Base-by-base conservation (phyloP, 2,888 invertebrate genomes). In the Lycocerus yunnanus region DNA sequence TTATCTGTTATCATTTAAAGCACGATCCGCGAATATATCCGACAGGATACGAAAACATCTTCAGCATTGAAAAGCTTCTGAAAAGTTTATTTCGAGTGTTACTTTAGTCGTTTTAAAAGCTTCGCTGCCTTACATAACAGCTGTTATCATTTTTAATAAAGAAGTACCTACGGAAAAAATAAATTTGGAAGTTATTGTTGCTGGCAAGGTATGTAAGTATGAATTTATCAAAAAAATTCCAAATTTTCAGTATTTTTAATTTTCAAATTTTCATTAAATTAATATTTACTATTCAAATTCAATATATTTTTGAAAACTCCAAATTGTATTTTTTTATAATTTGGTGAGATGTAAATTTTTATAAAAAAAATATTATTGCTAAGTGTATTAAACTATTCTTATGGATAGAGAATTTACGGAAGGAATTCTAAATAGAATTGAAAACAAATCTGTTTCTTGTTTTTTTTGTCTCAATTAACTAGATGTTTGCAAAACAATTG, bases 81-180 rank as follows among this genome's bases (percentile, higher is more conserved):
- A 69, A 74, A 74, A 71, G 69, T 74, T 71, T 69, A 71, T 74
- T 74, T 68, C 71, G 65, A 68, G 74, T 74, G 63, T 69, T 68
- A 66, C 71, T 68, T 63, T 65, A 68, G 61, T 68, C 71, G 71
- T 68, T 71, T 71, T 71, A n/a, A 59, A 68, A 43, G 73, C 65
- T 58, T 18, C 59, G 73, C 27, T 69, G 58, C 65, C 61, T 16
- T 67, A 15, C 43, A 43, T 43, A 43, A 43, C 43, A 43, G 43
- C 43, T 43, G 43, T 43, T 43, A 43, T 43, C n/a, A n/a, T 6
- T 43, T 43, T 43, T 10, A 43, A 43, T 43, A 43, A n/a, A 43
- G n/a, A n/a, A n/a, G 43, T 6, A 43, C n/a, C n/a, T n/a, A n/a
- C n/a, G n/a, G n/a, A 6, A n/a, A 5, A 43, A 43, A n/a, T 43